These are phyloP conservation scores for Helogale parvula DNA, from an alignment of 2,113 vertebrate genomes.

Conservation along the genomic window DNA sequence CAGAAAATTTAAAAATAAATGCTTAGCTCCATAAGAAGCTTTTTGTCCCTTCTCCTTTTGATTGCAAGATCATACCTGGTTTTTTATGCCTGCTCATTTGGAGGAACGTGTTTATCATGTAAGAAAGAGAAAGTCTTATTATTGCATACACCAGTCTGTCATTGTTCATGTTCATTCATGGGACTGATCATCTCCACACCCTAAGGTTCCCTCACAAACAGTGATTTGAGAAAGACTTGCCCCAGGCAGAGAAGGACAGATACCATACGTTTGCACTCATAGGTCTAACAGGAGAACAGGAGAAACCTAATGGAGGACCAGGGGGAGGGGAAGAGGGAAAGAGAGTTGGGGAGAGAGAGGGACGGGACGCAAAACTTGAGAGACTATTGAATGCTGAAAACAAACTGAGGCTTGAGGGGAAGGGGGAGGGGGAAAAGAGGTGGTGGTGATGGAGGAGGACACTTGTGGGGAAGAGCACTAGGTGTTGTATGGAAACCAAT, in stretches of 20 bases:
- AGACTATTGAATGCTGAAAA: too few species aligned
- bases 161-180: neutral
- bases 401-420: too few species aligned
- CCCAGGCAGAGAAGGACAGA: neutral
- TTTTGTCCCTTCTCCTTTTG: slow-evolving; percentile 14
- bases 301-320: too few species aligned
- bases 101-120: neutral
- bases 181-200: neutral
- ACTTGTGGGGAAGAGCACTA: too few species aligned
- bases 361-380: too few species aligned
- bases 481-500: too few species aligned
- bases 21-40: neutral
- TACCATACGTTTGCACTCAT: too few species aligned
- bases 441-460: too few species aligned
- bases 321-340: too few species aligned
- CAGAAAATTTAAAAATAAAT: neutral
- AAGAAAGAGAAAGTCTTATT: neutral
- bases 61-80: neutral
- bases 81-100: neutral
- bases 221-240: neutral
- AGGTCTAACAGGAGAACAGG: too few species aligned
- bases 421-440: too few species aligned
- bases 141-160: neutral
- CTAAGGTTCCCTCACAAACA: neutral
- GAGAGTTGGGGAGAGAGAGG: too few species aligned